phyloP scores from a whole-genome alignment of 2,888 invertebrate genomes.

The Caenorhabditis sp. region DNA sequence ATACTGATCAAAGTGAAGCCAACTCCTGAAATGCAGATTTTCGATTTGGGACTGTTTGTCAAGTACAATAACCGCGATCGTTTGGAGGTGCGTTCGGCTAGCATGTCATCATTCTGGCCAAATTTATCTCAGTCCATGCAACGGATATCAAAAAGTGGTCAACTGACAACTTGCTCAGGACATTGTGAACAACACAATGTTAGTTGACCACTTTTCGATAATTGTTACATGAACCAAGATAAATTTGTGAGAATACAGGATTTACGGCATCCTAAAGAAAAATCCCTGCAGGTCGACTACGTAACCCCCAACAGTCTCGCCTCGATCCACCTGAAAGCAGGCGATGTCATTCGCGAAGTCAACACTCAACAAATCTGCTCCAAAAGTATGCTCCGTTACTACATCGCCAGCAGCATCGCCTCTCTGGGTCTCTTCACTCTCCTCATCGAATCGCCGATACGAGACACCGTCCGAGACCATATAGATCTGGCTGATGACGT shows the following conservation, averaged over 20 bases:
- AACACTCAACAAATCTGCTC: slow-evolving; percentile 69
- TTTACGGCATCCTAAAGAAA: no score
- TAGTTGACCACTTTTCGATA: no score
- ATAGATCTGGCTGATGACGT: slow-evolving; percentile 74
- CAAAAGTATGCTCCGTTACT: slow-evolving; percentile 72
- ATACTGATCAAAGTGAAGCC: slow-evolving; percentile 57
- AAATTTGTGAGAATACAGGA: no score
- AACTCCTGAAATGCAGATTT: slow-evolving; percentile 42
- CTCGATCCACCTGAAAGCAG: slow-evolving; percentile 70
- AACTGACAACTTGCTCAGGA: no score
- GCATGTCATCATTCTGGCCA: neutral
- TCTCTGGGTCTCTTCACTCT: slow-evolving; percentile 62
- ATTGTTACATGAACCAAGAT: no score
- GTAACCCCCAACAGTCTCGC: slow-evolving; percentile 69
- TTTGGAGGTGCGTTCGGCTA: slow-evolving; percentile 46
- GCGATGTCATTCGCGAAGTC: slow-evolving; percentile 73
- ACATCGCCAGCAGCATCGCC: slow-evolving; percentile 64
- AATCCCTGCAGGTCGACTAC: no score
- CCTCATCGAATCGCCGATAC: slow-evolving; percentile 70
- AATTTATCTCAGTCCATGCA: neutral
- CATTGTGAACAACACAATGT: no score
- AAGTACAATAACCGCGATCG: slow-evolving; percentile 74
- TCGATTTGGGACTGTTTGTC: slow-evolving; percentile 66
- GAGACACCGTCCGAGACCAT: slow-evolving; percentile 67
- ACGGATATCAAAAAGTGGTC: no score